phyloP scores from a whole-genome alignment of 2,113 vertebrate species.

The Hemiscyllium ocellatum region DNA sequence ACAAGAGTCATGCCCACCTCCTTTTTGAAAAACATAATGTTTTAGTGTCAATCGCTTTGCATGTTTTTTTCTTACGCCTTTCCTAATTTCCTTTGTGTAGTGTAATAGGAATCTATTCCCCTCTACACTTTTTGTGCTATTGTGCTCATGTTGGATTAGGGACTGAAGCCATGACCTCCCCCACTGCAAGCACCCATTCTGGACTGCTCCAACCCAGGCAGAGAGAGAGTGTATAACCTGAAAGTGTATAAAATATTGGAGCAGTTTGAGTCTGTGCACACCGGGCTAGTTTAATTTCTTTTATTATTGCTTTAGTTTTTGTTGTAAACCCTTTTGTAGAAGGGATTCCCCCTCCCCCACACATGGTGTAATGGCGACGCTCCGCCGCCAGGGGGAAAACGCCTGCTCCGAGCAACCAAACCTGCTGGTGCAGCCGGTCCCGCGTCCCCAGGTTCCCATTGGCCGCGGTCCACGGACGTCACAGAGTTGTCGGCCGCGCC shows the following conservation, averaged over 20 bases:
- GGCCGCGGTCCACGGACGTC: rapidly evolving
- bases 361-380: background rate
- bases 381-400: background rate
- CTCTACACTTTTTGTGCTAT: background rate
- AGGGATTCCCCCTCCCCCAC: background rate
- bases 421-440: background rate
- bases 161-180: background rate
- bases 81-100: background rate
- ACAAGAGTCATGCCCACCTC: no score
- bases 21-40: no score
- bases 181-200: background rate
- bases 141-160: background rate
- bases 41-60: no score
- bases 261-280: background rate
- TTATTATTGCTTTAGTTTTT: background rate
- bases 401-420: background rate
- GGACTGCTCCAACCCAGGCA: background rate
- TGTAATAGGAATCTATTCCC: background rate
- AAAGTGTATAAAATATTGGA: background rate
- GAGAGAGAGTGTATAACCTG: background rate
- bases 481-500: background rate
- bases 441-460: background rate
- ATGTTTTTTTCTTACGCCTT: background rate
- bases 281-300: background rate
- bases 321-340: background rate